Base-by-base conservation (phyloP, 2,797 vertebrate species). In the Gallirallus australis region DNA sequence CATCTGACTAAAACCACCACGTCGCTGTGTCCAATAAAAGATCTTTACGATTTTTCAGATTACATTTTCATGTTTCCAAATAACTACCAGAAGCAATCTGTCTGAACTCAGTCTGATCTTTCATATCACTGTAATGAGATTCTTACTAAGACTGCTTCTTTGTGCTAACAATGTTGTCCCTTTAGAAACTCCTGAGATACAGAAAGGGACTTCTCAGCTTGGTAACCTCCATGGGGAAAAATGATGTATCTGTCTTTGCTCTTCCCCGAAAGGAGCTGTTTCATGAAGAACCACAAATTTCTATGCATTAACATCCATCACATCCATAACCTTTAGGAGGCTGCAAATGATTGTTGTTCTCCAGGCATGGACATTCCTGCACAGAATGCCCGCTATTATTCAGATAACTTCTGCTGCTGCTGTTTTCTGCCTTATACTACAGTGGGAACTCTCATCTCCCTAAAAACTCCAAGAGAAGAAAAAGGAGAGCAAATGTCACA, bases 401-500 rank as follows among this genome's bases (percentile, higher is more conserved):
- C 39, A 83, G 91, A 68, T 16, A 15, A 12, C 64, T 79, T 21
- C 61, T 65, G 30, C 61, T 76, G 54, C 59, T 70, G 78, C 33
- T 95, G 48, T 91, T 95, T 90, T 93, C 92, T 86, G 87, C 68
- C 31, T 86, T 90, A 91, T 28, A 48, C 50, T 86, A 80, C 57
- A 95, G 81, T 1, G 0, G 14, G 57, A 89, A 92, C 53, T 76
- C 86, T 94, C 84, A 59, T 73, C 78, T 72, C 45, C 75, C 88
- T 79, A 68, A 93, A 95, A 96, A 71, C 50, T 90, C 81, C 56
- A 81, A 92, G 69, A 92, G 65, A 90, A 95, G 64, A 66, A 93
- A 93, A 95, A 89, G 53, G 68, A 95, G 94, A 97, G 82, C 82
- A 97, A 97, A 96, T 97, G 94, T 96, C 94, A 96, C 94, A 96